Evolutionary conservation across 1,140 invertebrate species (phyloP).

Genomic region (Drosophila tropicalis): DNA sequence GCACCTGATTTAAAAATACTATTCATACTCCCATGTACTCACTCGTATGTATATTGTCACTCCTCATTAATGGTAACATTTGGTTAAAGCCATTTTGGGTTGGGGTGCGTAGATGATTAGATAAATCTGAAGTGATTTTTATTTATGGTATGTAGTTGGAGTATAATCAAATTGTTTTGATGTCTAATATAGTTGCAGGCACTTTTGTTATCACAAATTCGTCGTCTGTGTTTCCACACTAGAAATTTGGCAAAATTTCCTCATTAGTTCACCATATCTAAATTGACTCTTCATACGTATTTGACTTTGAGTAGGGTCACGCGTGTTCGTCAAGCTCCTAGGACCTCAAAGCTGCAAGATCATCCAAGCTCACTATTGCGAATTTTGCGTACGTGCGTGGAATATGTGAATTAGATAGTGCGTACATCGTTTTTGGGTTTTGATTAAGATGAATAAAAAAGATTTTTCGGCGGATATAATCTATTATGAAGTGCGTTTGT

Average conservation of each 20-base stretch:
- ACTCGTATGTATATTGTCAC: background rate
- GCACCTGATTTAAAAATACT: constrained; percentile 12
- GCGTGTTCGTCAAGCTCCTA: background rate
- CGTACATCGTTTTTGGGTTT: constrained; percentile 24
- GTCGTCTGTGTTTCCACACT: constrained; percentile 16
- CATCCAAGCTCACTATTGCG: background rate
- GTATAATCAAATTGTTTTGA: constrained; percentile 67
- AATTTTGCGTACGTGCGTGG: background rate
- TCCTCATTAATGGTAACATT: background rate
- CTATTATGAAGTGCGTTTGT: constrained; percentile 48
- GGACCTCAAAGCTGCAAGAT: background rate
- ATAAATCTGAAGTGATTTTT: constrained; percentile 46
- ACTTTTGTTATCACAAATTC: constrained; percentile 40
- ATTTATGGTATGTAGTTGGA: constrained; percentile 11
- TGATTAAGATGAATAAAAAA: too few species aligned
- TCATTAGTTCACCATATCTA: constrained; percentile 25
- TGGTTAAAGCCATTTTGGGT: constrained; percentile 8
- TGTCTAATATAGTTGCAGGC: constrained; percentile 24
- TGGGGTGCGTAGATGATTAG: constrained; percentile 53
- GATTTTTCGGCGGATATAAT: constrained; percentile 59
- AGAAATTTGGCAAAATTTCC: constrained; percentile 17
- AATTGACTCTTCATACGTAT: constrained; percentile 30
- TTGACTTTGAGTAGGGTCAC: constrained; percentile 11
- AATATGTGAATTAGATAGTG: constrained; percentile 21
- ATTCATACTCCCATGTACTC: background rate